Evolutionary conservation across 1,140 invertebrate genomes (phyloP).

Genomic region (Drosophila novamexicana): DNA sequence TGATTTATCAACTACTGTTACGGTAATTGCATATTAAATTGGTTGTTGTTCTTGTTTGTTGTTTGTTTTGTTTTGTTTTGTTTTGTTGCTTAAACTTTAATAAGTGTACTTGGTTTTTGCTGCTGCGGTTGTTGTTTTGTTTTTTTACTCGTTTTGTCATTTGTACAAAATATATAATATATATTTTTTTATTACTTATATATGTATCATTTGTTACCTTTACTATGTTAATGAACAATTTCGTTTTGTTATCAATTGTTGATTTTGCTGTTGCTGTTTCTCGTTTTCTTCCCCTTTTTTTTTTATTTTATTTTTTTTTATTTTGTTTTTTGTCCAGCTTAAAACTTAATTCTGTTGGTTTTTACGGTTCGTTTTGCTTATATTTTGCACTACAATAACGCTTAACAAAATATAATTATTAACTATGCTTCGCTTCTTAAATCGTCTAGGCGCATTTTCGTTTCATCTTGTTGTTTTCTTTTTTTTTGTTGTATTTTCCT

Average conservation of each 20-base stretch:
- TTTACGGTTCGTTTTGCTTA: conserved; percentile 39
- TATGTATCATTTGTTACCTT: conserved; percentile 43
- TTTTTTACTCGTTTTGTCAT: conserved; percentile 43
- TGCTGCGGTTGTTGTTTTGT: conserved; percentile 47
- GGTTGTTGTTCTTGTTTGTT: conserved; percentile 56
- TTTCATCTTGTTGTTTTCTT: conserved; percentile 31
- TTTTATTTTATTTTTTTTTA: conserved; percentile 42
- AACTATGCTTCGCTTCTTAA: conserved; percentile 50
- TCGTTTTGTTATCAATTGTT: conserved; percentile 45
- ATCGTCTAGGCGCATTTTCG: conserved; percentile 62
- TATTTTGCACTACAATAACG: conserved; percentile 72
- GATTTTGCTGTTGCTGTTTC: conserved; percentile 19
- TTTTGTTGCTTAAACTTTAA: conserved; percentile 76
- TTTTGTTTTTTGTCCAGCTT: conserved; percentile 51
- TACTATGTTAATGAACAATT: conserved; percentile 70
- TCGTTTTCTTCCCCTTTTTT: neutral
- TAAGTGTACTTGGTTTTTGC: conserved; percentile 81
- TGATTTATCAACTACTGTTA: conserved; percentile 83
- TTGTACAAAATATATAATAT: conserved; percentile 81
- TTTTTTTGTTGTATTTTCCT: conserved; percentile 6
- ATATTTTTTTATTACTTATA: conserved; percentile 47
- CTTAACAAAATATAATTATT: conserved; percentile 82
- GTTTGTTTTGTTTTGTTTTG: conserved; percentile 36
- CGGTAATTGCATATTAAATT: conserved; percentile 81
- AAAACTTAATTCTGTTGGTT: conserved; percentile 67